Conservation (phyloP, 1,140 invertebrate genomes). For the Hycleus phaleratus region DNA sequence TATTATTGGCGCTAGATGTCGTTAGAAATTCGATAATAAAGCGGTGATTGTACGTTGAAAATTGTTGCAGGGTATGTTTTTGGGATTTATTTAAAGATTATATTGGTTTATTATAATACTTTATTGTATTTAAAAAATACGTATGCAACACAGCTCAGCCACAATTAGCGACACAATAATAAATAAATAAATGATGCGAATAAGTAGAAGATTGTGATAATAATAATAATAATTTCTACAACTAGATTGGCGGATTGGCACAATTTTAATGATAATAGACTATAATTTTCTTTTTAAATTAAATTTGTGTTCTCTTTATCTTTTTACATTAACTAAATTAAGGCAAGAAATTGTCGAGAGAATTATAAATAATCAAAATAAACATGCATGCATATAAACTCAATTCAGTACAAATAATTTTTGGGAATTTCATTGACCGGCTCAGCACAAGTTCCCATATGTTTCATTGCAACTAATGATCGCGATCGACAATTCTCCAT, state of each 20-base stretch:
- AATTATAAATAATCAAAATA: not conserved
- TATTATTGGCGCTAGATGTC: no score
- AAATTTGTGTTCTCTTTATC: no score
- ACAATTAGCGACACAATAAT: slow-evolving; percentile 2
- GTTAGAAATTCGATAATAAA: no score
- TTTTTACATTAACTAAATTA: not conserved
- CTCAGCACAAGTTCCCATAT: slow-evolving; percentile 62
- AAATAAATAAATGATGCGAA: slow-evolving; percentile 10
- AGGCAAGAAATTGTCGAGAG: slow-evolving; percentile 9
- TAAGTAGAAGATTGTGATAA: not conserved
- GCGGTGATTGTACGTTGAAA: no score
- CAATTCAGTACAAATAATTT: slow-evolving; percentile 56
- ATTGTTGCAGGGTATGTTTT: no score
- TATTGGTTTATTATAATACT: no score
- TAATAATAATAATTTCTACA: no score
- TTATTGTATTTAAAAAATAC: not conserved
- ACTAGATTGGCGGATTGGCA: no score
- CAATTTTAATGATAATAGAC: not conserved
- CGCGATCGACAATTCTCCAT: slow-evolving; percentile 81
- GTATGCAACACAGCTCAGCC: slow-evolving; percentile 11
- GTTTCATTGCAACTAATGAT: slow-evolving; percentile 54
- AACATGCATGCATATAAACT: no score
- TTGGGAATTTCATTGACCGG: slow-evolving; percentile 56
- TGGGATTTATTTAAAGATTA: no score
- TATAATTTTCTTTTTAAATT: slow-evolving; percentile 2